Evolutionary conservation across 2,113 vertebrate genomes (phyloP).

Genomic region (Galeopterus variegatus): DNA sequence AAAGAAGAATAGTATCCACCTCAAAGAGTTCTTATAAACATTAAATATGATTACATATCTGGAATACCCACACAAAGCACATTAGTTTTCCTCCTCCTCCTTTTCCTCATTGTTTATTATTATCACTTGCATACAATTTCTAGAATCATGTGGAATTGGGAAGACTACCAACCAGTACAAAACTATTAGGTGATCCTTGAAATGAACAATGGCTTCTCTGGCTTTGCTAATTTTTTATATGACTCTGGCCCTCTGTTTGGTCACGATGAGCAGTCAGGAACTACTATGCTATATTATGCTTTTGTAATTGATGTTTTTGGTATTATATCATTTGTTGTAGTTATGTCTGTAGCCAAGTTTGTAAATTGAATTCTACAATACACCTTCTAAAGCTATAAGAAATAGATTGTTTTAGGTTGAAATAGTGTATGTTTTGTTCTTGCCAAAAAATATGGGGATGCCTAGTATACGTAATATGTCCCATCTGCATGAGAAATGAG

Average conservation of each 20-base stretch:
- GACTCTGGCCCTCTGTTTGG: neutral
- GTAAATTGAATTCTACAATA: conserved; percentile 71
- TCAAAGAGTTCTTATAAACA: neutral
- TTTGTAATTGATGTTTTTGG: conserved; percentile 62
- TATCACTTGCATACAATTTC: neutral
- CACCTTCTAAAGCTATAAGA: conserved; percentile 58
- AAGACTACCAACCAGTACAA: neutral
- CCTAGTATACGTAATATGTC: conserved; percentile 47
- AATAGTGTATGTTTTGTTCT: conserved; percentile 46
- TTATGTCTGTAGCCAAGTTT: conserved; percentile 72
- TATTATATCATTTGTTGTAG: conserved; percentile 69
- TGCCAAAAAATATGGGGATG: conserved; percentile 59
- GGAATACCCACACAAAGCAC: neutral
- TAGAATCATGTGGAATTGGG: neutral
- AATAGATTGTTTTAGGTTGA: conserved; percentile 59
- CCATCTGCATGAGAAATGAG: conserved; percentile 71
- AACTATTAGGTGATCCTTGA: neutral
- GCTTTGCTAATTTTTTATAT: neutral
- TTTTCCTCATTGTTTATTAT: neutral
- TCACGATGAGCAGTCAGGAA: neutral
- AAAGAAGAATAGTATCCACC: neutral
- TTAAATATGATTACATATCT: neutral
- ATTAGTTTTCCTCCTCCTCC: neutral
- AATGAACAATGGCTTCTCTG: neutral
- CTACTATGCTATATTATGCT: conserved; percentile 42